These are phyloP conservation scores for Nephrocerus scutellatus DNA, from an alignment of 2,888 invertebrate species.

Conservation along the genomic window DNA sequence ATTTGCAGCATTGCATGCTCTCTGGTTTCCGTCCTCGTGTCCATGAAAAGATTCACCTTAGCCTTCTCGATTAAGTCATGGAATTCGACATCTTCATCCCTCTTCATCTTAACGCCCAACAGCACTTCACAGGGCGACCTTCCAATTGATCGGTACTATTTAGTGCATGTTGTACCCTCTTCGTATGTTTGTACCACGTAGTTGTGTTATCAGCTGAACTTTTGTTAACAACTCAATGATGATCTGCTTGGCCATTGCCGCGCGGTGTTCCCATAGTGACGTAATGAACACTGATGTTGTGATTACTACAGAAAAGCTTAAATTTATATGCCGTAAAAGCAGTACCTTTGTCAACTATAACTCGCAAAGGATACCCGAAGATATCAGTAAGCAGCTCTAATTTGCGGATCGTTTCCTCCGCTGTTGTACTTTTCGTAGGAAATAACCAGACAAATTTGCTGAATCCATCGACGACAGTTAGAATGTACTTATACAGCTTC, in stretches of 20 bases:
- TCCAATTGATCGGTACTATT: too few relatives aligned
- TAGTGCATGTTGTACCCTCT: too few relatives aligned
- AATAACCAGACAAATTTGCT: constrained; percentile 15
- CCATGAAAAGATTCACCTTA: too few relatives aligned
- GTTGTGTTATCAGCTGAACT: constrained; percentile 13
- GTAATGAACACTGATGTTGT: constrained; percentile 9
- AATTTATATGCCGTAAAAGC: constrained; percentile 17
- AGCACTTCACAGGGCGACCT: too few relatives aligned
- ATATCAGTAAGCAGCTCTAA: background rate
- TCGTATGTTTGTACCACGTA: constrained; percentile 16
- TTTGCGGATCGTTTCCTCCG: constrained; percentile 8
- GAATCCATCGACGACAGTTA: constrained; percentile 11
- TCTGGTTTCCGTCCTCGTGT: too few relatives aligned
- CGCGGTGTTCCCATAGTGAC: constrained; percentile 16
- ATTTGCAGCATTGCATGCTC: too few relatives aligned
- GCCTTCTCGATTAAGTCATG: too few relatives aligned
- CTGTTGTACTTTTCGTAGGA: constrained; percentile 14
- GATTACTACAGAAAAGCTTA: constrained; percentile 6
- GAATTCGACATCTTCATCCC: too few relatives aligned
- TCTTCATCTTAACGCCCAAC: too few relatives aligned
- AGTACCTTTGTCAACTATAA: constrained; percentile 10
- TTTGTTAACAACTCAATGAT: constrained; percentile 13
- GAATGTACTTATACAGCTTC: constrained; percentile 15
- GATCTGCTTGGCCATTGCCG: constrained; percentile 20
- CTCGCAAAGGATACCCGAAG: constrained; percentile 8